phyloP scores from a whole-genome alignment of 1,140 invertebrate genomes.

The Zaprionus taronus region DNA sequence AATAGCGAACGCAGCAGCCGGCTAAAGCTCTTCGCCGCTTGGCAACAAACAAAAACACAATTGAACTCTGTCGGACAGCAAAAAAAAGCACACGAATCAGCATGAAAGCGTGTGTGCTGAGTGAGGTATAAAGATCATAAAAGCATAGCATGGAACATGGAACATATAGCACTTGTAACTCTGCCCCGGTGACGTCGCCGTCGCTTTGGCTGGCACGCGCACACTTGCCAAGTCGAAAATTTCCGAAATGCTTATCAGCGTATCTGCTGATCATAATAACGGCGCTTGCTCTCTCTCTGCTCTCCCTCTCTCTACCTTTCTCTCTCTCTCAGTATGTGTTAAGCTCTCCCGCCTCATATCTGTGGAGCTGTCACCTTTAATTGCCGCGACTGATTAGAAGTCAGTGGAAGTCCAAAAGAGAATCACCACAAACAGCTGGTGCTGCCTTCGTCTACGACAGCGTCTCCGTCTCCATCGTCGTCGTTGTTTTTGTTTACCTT shows the following conservation, averaged over 20 bases:
- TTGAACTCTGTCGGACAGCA: slow-evolving; percentile 2
- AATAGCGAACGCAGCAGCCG: slow-evolving; percentile 55
- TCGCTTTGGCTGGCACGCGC: slow-evolving; percentile 30
- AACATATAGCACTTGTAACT: neutral
- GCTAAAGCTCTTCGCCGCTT: slow-evolving; percentile 32
- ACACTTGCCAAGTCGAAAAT: slow-evolving; percentile 12
- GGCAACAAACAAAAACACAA: slow-evolving; percentile 44
- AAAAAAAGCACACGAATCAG: slow-evolving; percentile 12
- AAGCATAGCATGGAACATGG: neutral
- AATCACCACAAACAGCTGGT: slow-evolving; percentile 12
- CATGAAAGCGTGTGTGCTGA: slow-evolving; percentile 2
- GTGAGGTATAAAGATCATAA: neutral
- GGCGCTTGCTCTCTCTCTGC: slow-evolving; percentile 15
- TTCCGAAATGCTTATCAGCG: slow-evolving; percentile 23
- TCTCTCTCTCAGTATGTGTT: neutral
- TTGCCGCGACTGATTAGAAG: slow-evolving; percentile 34
- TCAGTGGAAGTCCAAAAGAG: slow-evolving; percentile 22
- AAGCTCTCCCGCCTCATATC: slow-evolving; percentile 15
- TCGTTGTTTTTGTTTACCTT: slow-evolving; percentile 59
- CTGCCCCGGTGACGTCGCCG: neutral
- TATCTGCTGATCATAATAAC: slow-evolving; percentile 32
- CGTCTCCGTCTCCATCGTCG: neutral
- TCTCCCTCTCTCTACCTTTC: neutral
- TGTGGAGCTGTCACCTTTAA: slow-evolving; percentile 8
- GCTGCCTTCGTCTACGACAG: slow-evolving; percentile 40